Base-by-base conservation (phyloP, 53 echinoderm and acorn worm genomes). In the Mesocentrotus franciscanus region DNA sequence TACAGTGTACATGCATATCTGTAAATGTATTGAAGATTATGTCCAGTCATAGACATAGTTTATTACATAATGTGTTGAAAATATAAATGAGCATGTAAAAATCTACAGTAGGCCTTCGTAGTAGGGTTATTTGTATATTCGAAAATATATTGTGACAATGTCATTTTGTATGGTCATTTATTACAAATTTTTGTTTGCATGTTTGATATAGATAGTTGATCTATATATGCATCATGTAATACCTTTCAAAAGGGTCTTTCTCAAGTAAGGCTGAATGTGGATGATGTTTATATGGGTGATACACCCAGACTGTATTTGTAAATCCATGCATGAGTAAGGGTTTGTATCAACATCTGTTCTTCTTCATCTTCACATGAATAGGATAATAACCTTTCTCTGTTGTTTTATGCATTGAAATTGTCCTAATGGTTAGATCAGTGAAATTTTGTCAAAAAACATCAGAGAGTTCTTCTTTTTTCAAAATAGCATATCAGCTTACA, bases 191-290 rank as follows among this genome's bases (percentile, higher is more conserved):
- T 87, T 87, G 58, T 87, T 58, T 58, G 58, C 58, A 56, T 87
- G 87, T 57, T 87, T 59, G n/a, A 87, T 36, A 84, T 78, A 78
- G 35, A 16, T 84, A 0, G 8, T n/a, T 75, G 32, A 29, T 36
- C 13, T 85, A 12, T 85, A 85, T 26, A 87, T 87, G 24, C 59
- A 59, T 56, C n/a, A 58, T 87, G 12, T 27, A n/a, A n/a, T 27
- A 87, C 87, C 87, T 87, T 87, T 87, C 87, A 58, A 58, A 87
- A 57, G 57, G 87, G 87, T 87, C 87, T 87, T 87, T 87, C 87
- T 87, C 56, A n/a, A 27, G 27, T 27, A 29, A 87, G 87, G 87
- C 87, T 87, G 87, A 87, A 57, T 58, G 58, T 58, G 75, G 11
- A 75, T 66, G 17, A 66, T 49, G 2, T 74, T 24, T 68, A 26